A percentile compares a stretch with the other conserved stretches of the same genome.
These are phyloP conservation scores for Drosophila kikkawai DNA, from an alignment of 1,140 invertebrate genomes.

Conservation along the genomic window DNA sequence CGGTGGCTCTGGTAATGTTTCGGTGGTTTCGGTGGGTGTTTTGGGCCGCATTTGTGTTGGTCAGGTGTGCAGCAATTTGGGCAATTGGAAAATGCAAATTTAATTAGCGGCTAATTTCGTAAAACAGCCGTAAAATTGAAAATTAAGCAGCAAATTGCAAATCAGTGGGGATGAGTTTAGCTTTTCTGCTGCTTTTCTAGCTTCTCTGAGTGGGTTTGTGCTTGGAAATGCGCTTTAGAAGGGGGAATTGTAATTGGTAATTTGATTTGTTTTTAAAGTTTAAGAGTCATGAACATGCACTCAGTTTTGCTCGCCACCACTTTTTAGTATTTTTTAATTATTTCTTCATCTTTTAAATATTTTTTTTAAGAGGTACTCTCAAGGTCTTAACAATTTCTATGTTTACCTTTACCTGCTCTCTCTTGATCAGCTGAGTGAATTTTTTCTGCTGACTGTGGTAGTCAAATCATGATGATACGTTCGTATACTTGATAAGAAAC, in stretches of 20 bases:
- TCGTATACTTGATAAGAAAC: conserved; percentile 19
- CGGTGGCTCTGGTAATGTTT: conserved; percentile 21
- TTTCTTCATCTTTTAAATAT: background rate
- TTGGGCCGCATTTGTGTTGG: background rate
- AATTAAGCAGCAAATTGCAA: conserved; percentile 16
- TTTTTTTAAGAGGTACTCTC: background rate
- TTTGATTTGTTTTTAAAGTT: too few species aligned
- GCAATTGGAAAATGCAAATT: conserved; percentile 43
- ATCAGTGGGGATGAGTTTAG: background rate
- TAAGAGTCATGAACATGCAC: too few species aligned
- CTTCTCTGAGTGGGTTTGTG: background rate
- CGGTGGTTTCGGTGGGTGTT: conserved; percentile 14
- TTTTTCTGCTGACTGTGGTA: conserved; percentile 6
- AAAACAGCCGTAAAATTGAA: conserved; percentile 39
- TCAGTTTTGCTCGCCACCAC: background rate
- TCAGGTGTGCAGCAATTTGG: conserved; percentile 31
- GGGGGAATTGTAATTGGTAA: background rate
- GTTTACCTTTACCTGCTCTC: background rate
- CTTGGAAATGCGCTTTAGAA: background rate
- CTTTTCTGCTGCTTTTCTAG: background rate
- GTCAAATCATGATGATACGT: conserved; percentile 8
- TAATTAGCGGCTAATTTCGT: conserved; percentile 39
- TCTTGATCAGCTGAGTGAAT: background rate
- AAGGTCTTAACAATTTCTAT: background rate
- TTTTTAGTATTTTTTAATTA: background rate